Conservation (phyloP, 2,113 vertebrate genomes). For the Regulus satrapa region DNA sequence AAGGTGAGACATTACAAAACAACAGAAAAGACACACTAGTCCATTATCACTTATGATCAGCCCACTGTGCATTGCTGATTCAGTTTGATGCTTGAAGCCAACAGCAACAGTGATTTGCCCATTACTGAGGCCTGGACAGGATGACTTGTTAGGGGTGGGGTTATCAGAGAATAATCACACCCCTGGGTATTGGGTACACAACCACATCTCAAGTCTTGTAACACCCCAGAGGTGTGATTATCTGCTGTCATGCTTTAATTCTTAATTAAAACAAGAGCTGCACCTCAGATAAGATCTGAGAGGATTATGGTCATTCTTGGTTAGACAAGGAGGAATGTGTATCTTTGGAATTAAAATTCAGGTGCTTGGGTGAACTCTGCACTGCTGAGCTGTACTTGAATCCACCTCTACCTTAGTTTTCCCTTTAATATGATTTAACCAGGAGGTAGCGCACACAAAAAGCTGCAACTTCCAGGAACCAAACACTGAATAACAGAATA, state of each 20-base stretch:
- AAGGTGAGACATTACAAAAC: neutral
- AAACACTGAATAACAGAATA: neutral
- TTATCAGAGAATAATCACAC: conserved; percentile 45
- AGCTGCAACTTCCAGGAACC: neutral
- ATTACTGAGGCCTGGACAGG: neutral
- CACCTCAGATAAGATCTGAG: conserved; percentile 30
- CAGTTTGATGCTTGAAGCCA: neutral
- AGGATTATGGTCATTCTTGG: conserved; percentile 43
- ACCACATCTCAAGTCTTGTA: conserved; percentile 46
- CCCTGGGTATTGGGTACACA: conserved; percentile 15
- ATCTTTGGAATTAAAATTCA: conserved; percentile 12
- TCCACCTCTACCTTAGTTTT: neutral
- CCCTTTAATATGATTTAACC: neutral
- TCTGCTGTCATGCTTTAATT: conserved; percentile 63
- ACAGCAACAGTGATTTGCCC: neutral
- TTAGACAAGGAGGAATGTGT: neutral
- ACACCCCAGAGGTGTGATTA: conserved; percentile 62
- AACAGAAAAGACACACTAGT: neutral
- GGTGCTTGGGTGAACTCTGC: neutral
- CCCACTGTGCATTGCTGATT: neutral
- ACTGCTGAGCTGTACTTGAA: neutral
- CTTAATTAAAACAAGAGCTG: conserved; percentile 71
- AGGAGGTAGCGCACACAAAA: neutral
- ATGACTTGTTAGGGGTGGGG: neutral
- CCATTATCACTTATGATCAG: neutral